Evolutionary conservation across 2,113 vertebrate species (phyloP).

Genomic region (Miniopterus natalensis): DNA sequence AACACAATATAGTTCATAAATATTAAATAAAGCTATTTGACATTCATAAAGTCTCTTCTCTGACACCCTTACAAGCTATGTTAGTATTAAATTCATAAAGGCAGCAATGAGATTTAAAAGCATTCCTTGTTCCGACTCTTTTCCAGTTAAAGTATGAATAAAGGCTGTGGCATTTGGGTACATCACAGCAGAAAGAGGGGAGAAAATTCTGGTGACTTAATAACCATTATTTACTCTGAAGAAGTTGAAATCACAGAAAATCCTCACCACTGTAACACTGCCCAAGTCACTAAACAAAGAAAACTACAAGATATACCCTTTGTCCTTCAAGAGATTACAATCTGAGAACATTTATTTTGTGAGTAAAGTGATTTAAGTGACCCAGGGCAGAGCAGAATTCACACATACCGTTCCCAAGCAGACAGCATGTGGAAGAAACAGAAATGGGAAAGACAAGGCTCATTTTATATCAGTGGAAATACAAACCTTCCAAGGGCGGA

Average conservation of each 20-base stretch:
- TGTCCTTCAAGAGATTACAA: slow-evolving; percentile 48
- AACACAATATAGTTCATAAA: slow-evolving; percentile 59
- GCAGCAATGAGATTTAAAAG: slow-evolving; percentile 38
- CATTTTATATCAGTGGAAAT: neutral
- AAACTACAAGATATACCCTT: neutral
- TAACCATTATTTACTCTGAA: slow-evolving; percentile 60
- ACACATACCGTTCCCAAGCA: neutral
- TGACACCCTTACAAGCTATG: slow-evolving; percentile 41
- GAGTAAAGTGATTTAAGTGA: slow-evolving; percentile 47
- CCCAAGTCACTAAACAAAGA: neutral
- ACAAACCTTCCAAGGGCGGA: neutral
- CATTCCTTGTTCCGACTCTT: slow-evolving; percentile 37
- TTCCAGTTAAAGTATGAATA: slow-evolving; percentile 29
- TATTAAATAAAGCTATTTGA: slow-evolving; percentile 57
- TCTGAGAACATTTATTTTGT: slow-evolving; percentile 1
- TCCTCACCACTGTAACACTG: neutral
- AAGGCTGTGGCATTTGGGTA: neutral
- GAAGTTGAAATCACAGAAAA: slow-evolving; percentile 34
- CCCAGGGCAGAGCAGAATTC: neutral
- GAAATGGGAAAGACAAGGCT: neutral
- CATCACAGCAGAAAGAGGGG: neutral
- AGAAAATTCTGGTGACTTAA: slow-evolving; percentile 40
- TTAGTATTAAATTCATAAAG: slow-evolving; percentile 65
- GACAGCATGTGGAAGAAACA: neutral
- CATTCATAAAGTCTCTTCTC: slow-evolving; percentile 10